Conservation (phyloP, 2,888 invertebrate species). For the Cylindroiulus punctatus region DNA sequence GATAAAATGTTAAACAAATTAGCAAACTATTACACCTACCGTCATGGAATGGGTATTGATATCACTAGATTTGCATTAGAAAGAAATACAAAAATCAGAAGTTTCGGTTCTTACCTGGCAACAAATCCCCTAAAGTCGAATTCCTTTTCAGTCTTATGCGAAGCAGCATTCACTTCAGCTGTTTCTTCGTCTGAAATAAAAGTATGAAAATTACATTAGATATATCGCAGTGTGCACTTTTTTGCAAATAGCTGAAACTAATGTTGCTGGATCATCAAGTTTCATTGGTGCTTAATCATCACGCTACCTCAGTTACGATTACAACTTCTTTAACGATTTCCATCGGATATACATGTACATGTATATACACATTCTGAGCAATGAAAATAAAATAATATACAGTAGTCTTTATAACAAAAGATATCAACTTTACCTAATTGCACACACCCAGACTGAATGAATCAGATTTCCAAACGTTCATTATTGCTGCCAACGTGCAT, state of each 20-base stretch:
- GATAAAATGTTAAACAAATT: background rate
- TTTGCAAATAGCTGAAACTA: background rate
- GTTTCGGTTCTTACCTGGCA: constrained; percentile 41
- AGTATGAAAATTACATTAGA: background rate
- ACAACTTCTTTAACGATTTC: too few species aligned
- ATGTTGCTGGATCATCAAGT: too few species aligned
- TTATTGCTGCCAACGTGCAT: background rate
- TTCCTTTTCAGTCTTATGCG: constrained; percentile 42
- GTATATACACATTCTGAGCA: too few species aligned
- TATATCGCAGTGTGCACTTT: background rate
- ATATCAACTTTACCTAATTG: too few species aligned
- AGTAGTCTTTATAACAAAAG: too few species aligned
- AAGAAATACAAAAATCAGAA: background rate
- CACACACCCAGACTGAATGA: background rate
- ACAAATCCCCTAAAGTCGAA: constrained; percentile 50
- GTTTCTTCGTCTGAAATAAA: constrained; percentile 48
- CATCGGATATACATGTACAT: too few species aligned
- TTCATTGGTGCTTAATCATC: too few species aligned
- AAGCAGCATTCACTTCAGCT: constrained; percentile 36
- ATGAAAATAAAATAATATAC: too few species aligned
- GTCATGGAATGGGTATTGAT: background rate
- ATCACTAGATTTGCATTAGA: background rate
- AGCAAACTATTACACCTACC: background rate
- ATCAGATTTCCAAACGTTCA: background rate
- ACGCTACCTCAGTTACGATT: too few species aligned